Evolutionary conservation across 2,113 vertebrate genomes (phyloP).

Genomic region (Chloroceryle aenea): DNA sequence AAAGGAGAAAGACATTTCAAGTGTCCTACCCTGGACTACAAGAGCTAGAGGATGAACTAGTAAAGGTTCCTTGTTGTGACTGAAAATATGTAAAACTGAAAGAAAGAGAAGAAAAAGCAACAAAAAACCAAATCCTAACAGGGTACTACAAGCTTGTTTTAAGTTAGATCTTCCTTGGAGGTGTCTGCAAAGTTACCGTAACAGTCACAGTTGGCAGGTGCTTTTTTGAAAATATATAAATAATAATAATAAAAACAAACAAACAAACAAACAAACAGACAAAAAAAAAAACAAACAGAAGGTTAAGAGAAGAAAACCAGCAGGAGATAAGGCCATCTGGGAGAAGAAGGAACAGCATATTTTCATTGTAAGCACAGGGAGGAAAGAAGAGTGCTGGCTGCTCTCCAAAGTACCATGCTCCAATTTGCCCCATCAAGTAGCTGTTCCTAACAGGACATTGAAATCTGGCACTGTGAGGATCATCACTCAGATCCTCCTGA

Average conservation of each 20-base stretch:
- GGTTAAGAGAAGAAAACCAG: neutral
- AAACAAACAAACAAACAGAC: too few relatives aligned
- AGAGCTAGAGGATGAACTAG: neutral
- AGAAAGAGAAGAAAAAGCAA: neutral
- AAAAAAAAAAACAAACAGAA: neutral
- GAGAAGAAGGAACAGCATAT: neutral
- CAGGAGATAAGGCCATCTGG: neutral
- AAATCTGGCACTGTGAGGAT: neutral
- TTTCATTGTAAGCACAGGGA: neutral
- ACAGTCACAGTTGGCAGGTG: neutral
- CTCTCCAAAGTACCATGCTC: neutral
- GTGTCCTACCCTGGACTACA: rapidly evolving
- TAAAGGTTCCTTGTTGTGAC: neutral
- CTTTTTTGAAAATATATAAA: too few relatives aligned
- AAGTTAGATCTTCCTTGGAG: neutral
- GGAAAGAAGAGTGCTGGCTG: neutral
- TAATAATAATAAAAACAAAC: too few relatives aligned
- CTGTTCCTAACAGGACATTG: neutral
- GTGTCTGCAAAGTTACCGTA: neutral
- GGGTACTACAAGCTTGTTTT: neutral
- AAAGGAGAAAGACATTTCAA: neutral
- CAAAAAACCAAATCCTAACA: neutral
- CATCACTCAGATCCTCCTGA: neutral
- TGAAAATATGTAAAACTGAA: neutral
- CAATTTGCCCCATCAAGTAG: neutral